Base-by-base conservation (phyloP, 2,797 vertebrate genomes). In the Pagetopsis macropterus region DNA sequence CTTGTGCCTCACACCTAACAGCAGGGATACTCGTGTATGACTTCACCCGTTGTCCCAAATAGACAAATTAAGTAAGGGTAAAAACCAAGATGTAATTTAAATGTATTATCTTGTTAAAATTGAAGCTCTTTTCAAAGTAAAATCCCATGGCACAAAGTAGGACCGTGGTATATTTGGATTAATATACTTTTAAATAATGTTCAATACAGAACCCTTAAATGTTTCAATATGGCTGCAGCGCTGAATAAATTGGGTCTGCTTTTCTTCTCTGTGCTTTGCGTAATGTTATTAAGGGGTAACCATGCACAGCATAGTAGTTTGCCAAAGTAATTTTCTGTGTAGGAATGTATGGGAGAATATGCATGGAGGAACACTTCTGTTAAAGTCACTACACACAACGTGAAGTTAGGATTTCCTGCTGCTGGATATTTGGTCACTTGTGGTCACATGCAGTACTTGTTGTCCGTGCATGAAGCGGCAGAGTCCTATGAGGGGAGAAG, bases 161-260 rank as follows among this genome's bases (percentile, higher is more conserved):
- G 60, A 70, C 63, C 50, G 56, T 61, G 58, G 71, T 37, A 67
- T 48, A 84, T 81, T 75, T 45, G 33, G 59, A 72, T 84, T 86
- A 70, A 85, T 84, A 81, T 79, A 79, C 82, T 79, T 88, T 84
- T 55, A 84, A 74, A 77, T 68, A 23, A 70, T 79, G 72, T 84
- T 83, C 71, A 78, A 89, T 68, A 70, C 70, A 65, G 59, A 83
- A 67, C 27, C 27, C 75, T 58, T 87, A 84, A 91, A 84, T 82
- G 82, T 76, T 91, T 86, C 81, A 87, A 55, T 70, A 82, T 86
- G 81, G 62, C 54, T 61, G 43, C 23, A 79, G 73, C 6, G 9
- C 70, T 57, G 67, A 5, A 27, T 78, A 70, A 63, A 71, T 19
- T 4, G 60, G 61, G 56, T 59, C 72, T 84, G 67, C 61, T 76